Evolutionary conservation across 2,113 vertebrate genomes (phyloP).

Genomic region (Pongo abelii): DNA sequence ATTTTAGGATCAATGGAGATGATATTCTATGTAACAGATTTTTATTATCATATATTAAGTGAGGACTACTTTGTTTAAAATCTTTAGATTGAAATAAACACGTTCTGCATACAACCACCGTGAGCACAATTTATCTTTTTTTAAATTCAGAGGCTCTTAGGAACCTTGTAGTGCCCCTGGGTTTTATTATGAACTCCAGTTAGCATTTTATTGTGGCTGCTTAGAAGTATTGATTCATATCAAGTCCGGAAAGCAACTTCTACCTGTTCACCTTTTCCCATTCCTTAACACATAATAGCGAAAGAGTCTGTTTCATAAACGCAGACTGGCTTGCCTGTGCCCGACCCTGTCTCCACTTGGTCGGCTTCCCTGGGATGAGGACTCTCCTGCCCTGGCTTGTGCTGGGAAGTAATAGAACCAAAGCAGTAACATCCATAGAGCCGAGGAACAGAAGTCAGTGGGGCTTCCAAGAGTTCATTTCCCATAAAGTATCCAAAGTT

Average conservation of each 20-base stretch:
- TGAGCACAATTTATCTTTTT: background rate
- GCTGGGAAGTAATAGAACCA: background rate
- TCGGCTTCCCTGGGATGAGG: accelerated
- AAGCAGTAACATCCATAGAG: slow-evolving; percentile 15
- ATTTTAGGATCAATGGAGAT: background rate
- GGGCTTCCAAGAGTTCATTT: slow-evolving; percentile 50
- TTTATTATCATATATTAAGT: background rate
- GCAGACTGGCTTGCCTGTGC: background rate
- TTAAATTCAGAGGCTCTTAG: background rate
- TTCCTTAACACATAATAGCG: background rate
- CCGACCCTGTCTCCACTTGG: background rate
- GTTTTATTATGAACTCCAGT: background rate
- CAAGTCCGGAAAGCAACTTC: background rate
- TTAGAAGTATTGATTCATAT: background rate
- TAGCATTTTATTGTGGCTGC: background rate
- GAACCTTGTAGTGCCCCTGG: background rate
- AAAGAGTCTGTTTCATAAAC: background rate
- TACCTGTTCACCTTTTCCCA: background rate
- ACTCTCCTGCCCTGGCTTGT: background rate
- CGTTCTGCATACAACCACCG: background rate
- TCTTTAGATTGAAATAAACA: background rate
- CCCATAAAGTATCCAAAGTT: slow-evolving; percentile 55
- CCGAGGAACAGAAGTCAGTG: background rate
- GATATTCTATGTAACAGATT: slow-evolving; percentile 4
- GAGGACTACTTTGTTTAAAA: background rate